Conservation (phyloP, 2,797 vertebrate species). For the Chromobotia macracanthus region DNA sequence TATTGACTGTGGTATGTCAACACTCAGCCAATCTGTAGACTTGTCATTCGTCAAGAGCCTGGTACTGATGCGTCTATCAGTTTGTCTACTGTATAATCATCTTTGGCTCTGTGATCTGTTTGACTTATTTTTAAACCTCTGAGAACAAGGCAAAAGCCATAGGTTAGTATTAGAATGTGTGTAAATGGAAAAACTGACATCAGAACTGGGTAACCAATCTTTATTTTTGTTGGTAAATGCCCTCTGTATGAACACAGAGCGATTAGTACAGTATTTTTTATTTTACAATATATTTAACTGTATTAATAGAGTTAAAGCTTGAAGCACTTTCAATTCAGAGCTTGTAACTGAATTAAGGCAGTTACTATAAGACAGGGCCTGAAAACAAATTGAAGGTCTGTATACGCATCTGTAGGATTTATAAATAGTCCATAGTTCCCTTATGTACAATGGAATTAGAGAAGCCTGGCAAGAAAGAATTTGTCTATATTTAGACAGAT, state of each 20-base stretch:
- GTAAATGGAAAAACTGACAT: conserved; percentile 43
- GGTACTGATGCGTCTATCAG: conserved; percentile 55
- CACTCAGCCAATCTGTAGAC: conserved; percentile 52
- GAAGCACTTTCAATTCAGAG: background rate
- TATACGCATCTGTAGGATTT: conserved; percentile 53
- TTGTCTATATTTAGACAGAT: conserved; percentile 72
- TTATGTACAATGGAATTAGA: conserved; percentile 57
- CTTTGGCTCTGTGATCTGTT: conserved; percentile 41
- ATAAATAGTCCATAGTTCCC: conserved; percentile 44
- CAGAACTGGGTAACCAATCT: background rate
- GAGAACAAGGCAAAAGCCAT: conserved; percentile 40
- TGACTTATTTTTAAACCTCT: conserved; percentile 59
- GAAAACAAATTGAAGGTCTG: conserved; percentile 15
- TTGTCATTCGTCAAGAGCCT: conserved; percentile 51
- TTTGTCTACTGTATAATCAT: conserved; percentile 49
- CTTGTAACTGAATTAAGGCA: background rate
- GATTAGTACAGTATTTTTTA: background rate
- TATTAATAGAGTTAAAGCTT: too few relatives aligned
- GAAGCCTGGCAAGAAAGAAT: conserved; percentile 51
- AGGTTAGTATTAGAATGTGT: conserved; percentile 27
- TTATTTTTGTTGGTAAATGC: conserved; percentile 16
- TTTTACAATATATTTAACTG: too few relatives aligned
- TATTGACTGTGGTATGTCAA: conserved; percentile 8
- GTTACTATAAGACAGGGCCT: background rate
- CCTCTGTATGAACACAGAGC: background rate